Base-by-base conservation (phyloP, 2,888 invertebrate species). In the Camptogramma bilineatum region DNA sequence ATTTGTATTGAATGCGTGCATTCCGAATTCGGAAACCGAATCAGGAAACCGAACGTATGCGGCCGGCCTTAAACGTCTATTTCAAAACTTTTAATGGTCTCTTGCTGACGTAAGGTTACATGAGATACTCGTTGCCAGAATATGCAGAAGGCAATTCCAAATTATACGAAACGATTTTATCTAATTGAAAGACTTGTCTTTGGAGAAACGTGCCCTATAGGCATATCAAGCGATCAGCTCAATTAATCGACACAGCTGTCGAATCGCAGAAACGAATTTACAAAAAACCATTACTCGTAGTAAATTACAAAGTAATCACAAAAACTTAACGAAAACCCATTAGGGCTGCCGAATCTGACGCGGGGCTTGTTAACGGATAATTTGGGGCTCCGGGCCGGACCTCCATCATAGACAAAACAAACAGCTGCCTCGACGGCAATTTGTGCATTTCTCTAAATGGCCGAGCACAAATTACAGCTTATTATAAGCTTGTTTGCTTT, bases 401-500 rank as follows among this genome's bases (percentile, higher is more conserved):
- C 93, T 91, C 90, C 92, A 82, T 90, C 93, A 93, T 93, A 92
- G 93, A 92, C 90, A 90, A 92, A 91, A 92, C 91, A 92, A 92
- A 91, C 93, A 92, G 90, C 93, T 92, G 92, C 92, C 89, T 75
- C 83, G 73, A 81, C 78, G 76, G 88, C 88, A 91, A 92, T 91
- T 92, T 91, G 90, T 89, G 90, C 91, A 91, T 92, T 92, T 92
- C 92, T 92, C 92, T 92, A 92, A 93, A 92, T 92, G 93, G 90
- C 87, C 90, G 87, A 87, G 84, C 91, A 90, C 92, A 92, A 93
- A 93, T 93, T 93, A 93, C 87, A 93, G 81, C 93, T 93, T 93
- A 93, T 93, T 93, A 92, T 93, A 92, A 92, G 92, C 92, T 92
- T 93, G 93, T 93, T 93, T 93, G 93, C 92, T 92, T 93, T 93